Base-by-base conservation (phyloP, 2,113 vertebrate genomes). In the Motacilla alba region DNA sequence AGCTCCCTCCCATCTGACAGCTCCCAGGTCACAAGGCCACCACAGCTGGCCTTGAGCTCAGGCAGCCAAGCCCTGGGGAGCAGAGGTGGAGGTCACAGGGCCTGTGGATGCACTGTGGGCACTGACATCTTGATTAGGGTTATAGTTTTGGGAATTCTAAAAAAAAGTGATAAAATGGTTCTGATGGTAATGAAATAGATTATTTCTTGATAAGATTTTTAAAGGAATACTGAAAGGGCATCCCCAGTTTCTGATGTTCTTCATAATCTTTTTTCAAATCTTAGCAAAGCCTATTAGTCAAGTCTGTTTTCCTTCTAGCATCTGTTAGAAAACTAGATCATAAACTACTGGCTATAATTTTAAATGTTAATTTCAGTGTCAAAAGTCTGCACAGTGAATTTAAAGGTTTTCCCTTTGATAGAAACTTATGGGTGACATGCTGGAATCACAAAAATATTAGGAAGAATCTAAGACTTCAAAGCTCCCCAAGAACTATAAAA, bases 81-180 rank as follows among this genome's bases (percentile, higher is more conserved):
- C 1, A 27, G 7, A 4, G 5, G 2, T 5, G 10, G 11, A 30
- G 12, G 8, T 30, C 2, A 0, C 39, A 59, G 43, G 16, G 16
- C 15, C 31, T 30, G 12, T 7, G 37, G 28, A 18, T 43, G 12
- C 39, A 55, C 28, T 33, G 10, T 0, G 0, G 39, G 24, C 43
- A 70, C 16, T 27, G 26, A 26, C 4, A 4, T 31, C 18, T 62
- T 69, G 17, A 23, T 46, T 62, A 49, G 46, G 1, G 4, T 56
- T 64, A 47, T 5, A 85, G 9, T 39, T 72, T 70, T 19, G 88
- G 12, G 9, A 77, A 74, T 58, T 53, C 31, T 26, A 24, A 39
- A 2, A 64, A 86, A 67, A 64, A 33, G 18, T 4, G 1, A 9
- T 28, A 50, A 39, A 37, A 52, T n/a, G 14, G 20, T 69, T 77